Evolutionary conservation across 2,888 invertebrate genomes (phyloP).

Genomic region (Cryptus armator): DNA sequence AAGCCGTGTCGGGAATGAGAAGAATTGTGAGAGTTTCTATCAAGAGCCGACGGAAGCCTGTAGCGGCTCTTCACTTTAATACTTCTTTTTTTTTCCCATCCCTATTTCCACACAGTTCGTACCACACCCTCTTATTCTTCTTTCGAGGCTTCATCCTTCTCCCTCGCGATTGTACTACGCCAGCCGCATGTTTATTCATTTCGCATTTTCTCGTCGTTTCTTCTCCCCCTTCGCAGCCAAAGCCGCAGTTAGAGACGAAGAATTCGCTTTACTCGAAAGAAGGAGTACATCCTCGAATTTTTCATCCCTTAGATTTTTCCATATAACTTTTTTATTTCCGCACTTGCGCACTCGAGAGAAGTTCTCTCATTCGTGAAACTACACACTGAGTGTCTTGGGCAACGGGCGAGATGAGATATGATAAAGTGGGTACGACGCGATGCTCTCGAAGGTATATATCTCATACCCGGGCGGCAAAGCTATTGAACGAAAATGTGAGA

Average conservation of each 20-base stretch:
- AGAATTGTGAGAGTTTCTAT: slow-evolving; percentile 41
- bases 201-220: slow-evolving; percentile 28
- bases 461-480: neutral
- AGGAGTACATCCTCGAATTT: neutral
- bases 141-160: slow-evolving; percentile 21
- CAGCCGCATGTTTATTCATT: slow-evolving; percentile 58
- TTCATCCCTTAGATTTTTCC: slow-evolving; percentile 32
- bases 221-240: neutral
- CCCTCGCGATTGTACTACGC: slow-evolving; percentile 1
- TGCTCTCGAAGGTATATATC: neutral
- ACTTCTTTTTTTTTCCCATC: slow-evolving; percentile 18
- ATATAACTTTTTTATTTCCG: slow-evolving; percentile 17
- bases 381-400: slow-evolving; percentile 14
- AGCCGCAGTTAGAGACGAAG: neutral
- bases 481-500: neutral
- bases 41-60: slow-evolving; percentile 31
- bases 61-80: slow-evolving; percentile 26
- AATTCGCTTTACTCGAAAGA: neutral
- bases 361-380: slow-evolving; percentile 13
- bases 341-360: slow-evolving; percentile 2
- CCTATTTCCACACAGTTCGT: neutral
- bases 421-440: slow-evolving; percentile 5
- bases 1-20: slow-evolving; percentile 8
- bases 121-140: neutral
- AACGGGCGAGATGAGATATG: neutral